Evolutionary conservation across 2,113 vertebrate genomes (phyloP), one percentile per base, ranked within the genome.

Genomic region (Donacobius atricapilla): DNA sequence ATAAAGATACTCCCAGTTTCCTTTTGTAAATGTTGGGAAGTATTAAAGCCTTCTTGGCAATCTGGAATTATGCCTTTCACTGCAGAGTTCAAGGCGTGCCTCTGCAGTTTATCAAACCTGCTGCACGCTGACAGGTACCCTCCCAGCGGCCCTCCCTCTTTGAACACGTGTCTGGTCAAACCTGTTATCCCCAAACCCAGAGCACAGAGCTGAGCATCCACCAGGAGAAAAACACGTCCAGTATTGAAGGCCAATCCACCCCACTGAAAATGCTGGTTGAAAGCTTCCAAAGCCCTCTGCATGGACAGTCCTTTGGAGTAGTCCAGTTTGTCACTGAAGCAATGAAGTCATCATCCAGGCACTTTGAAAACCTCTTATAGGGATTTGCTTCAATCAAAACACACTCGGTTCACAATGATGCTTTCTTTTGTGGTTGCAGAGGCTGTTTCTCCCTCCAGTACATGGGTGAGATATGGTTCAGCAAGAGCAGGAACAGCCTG

Each of bases 201-300:
- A 70, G 13, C 58, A 70, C 33, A 53, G 10, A 77, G 28, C 15
- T 14, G 3, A 83, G 39, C 20, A n/a, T 35, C 64, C 5, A 25
- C 12, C 24, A 47, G 47, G 42, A 65, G n/a, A 25, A 88, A 44
- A 77, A 42, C 25, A 51, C 2, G 18, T 54, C 35, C 30, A 50
- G 25, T 15, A 54, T 40, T 0, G 0, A 58, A 77, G 25, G 42
- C 17, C 35, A 89, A 87, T 31, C 22, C 0, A 1, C 3, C 2
- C 13, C 22, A 16, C 5, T 7, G 9, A 82, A 90, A 94, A 45
- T 7, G 6, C 5, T 0, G 2, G 8, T 48, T 42, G 12, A 69
- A 88, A 87, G 27, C 16, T 92, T 80, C 72, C 68, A 57, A 71
- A 79, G 42, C 17, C 44, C 31, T 64, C 8, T 7, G n/a, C 5